Base-by-base conservation (phyloP, 2,797 vertebrate genomes). In the Euphonia xanthogaster region DNA sequence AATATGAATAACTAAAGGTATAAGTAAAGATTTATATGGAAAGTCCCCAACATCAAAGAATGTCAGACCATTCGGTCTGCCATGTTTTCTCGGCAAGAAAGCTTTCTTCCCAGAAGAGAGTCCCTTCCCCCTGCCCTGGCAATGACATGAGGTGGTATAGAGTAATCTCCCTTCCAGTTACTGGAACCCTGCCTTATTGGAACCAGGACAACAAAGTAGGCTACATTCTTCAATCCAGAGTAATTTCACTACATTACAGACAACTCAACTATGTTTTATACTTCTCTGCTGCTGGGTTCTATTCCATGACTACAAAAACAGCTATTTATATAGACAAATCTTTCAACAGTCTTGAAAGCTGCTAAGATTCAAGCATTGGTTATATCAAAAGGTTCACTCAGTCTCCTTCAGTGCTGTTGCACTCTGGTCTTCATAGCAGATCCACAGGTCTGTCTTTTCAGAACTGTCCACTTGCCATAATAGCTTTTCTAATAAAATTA, bases 111-210 rank as follows among this genome's bases (percentile, higher is more conserved):
- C 16, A 2, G 24, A 55, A 23, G 18, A 61, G 9, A 25, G 12
- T 33, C 23, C 8, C 4, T 75, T 55, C 3, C 4, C 6, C 8
- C 1, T 61, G n/a, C 24, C n/a, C 20, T 10, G 7, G 23, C 3
- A 22, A n/a, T n/a, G 55, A 12, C 17, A 21, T 44, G 16, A 45
- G 9, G 13, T 44, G 11, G 7, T 21, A 16, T 7, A 22, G 22
- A 13, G 10, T 11, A n/a, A 42, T 19, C 15, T 54, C 13, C 31
- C 31, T 74, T 30, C 13, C 10, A 11, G 8, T 28, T 28, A 21
- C 13, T 68, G 42, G 30, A 62, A 19, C 9, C 4, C 23, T 44
- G 6, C 21, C 28, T 55, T 42, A 10, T 1, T 42, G 57, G 24
- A 82, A 44, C 9, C n/a, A 48, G 62, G 35, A 30, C 23, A 68